phyloP scores from a whole-genome alignment of 2,888 invertebrate genomes.

The Ophioninae sp. region DNA sequence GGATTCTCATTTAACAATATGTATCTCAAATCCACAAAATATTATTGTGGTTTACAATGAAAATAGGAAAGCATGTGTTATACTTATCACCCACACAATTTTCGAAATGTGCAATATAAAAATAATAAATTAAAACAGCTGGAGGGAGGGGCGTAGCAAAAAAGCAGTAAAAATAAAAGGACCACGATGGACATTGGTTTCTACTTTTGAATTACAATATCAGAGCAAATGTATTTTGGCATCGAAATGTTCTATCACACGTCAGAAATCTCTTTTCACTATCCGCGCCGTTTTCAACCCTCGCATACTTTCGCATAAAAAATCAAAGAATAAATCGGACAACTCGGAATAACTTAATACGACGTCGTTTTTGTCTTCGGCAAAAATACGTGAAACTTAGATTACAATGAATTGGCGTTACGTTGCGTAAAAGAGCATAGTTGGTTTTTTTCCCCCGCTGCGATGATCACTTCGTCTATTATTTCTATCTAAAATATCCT shows the following conservation, averaged over 20 bases:
- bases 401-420: slow-evolving; percentile 67
- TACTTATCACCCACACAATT: background rate
- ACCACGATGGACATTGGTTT: background rate
- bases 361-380: slow-evolving; percentile 64
- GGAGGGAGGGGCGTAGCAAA: background rate
- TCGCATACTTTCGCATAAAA: slow-evolving; percentile 48
- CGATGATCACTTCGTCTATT: slow-evolving; percentile 20
- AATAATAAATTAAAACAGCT: background rate
- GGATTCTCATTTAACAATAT: too few species aligned
- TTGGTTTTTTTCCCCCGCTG: slow-evolving; percentile 36
- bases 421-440: slow-evolving; percentile 72
- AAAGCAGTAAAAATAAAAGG: background rate
- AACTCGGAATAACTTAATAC: slow-evolving; percentile 70
- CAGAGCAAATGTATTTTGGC: slow-evolving; percentile 73
- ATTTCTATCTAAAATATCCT: slow-evolving; percentile 41
- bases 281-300: slow-evolving; percentile 61
- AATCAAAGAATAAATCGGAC: slow-evolving; percentile 65
- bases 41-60: too few species aligned
- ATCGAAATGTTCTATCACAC: slow-evolving; percentile 73
- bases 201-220: slow-evolving; percentile 46
- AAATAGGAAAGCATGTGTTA: too few species aligned
- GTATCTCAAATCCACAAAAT: too few species aligned
- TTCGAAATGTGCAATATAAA: background rate
- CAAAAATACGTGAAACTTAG: slow-evolving; percentile 74
- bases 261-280: slow-evolving; percentile 69